These are phyloP conservation scores for Cyclophora punctaria DNA, from an alignment of 2,888 invertebrate genomes.

Conservation along the genomic window DNA sequence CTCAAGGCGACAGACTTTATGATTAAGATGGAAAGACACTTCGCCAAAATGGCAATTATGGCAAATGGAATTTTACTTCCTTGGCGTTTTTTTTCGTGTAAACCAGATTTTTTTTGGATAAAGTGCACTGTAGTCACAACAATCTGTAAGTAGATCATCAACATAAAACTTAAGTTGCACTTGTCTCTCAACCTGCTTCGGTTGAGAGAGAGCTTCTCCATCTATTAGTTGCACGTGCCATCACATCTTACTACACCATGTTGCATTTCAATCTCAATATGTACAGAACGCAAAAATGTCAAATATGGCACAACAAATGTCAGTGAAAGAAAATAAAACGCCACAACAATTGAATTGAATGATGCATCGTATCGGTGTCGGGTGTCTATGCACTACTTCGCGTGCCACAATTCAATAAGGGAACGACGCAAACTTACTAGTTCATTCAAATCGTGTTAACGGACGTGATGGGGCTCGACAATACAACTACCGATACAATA, in stretches of 20 bases:
- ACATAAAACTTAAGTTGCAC: no score
- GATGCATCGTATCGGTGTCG: not conserved
- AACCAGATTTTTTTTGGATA: not conserved
- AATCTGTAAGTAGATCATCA: no score
- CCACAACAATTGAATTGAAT: no score
- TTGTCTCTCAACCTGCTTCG: no score
- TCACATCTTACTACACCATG: no score
- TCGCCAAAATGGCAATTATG: constrained; percentile 12
- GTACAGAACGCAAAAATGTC: no score
- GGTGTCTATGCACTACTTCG: constrained; percentile 21
- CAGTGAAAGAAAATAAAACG: no score
- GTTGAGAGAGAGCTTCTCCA: no score
- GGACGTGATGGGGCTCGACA: constrained; percentile 28
- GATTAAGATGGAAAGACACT: constrained; percentile 8
- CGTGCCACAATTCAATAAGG: constrained; percentile 53
- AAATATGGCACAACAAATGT: no score
- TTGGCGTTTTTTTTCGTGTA: not conserved
- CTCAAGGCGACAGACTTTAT: constrained; percentile 14
- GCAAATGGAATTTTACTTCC: not conserved
- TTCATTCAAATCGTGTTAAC: constrained; percentile 39
- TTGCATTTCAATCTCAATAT: no score
- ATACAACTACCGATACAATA: constrained; percentile 23
- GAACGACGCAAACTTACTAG: constrained; percentile 27
- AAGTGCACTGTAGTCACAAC: no score
- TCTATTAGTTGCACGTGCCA: no score